Evolutionary conservation across 1,140 invertebrate species (phyloP).

Genomic region (Octopus sinensis): DNA sequence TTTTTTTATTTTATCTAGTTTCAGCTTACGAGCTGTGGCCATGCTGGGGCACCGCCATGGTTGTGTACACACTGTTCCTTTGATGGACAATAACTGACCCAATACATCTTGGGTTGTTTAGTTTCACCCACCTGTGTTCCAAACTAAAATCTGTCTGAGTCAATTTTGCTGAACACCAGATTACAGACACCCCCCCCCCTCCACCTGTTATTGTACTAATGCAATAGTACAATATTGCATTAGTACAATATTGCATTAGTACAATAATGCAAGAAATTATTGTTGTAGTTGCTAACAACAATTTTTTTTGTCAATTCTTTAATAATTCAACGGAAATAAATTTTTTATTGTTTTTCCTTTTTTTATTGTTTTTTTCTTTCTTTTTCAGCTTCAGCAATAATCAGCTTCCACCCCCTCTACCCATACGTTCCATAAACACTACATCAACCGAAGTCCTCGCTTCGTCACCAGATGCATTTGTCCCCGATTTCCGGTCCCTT

Average conservation of each 20-base stretch:
- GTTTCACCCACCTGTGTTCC: too few relatives aligned
- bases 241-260: background rate
- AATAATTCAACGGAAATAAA: background rate
- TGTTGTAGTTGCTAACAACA: background rate
- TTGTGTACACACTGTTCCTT: too few relatives aligned
- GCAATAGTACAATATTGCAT: background rate
- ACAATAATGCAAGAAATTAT: background rate
- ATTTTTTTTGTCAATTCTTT: background rate
- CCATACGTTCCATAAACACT: background rate
- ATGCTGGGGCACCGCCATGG: too few relatives aligned
- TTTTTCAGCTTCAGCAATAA: background rate
- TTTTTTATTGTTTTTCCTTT: background rate
- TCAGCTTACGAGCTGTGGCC: too few relatives aligned
- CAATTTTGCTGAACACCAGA: too few relatives aligned
- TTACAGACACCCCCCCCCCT: too few relatives aligned
- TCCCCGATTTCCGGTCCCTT: background rate
- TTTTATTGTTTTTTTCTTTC: background rate
- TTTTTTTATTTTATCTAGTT: too few relatives aligned
- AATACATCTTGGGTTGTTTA: too few relatives aligned
- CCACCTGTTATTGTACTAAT: too few relatives aligned
- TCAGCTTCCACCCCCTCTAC: slow-evolving; percentile 20
- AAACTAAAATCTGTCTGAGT: too few relatives aligned
- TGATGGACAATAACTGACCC: too few relatives aligned
- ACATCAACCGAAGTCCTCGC: background rate
- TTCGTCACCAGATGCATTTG: slow-evolving; percentile 2